Percentiles rank a stretch among this genome's conserved stretches.
Evolutionary conservation across 2,113 vertebrate genomes (phyloP).

Genomic region (Leptosomus discolor): DNA sequence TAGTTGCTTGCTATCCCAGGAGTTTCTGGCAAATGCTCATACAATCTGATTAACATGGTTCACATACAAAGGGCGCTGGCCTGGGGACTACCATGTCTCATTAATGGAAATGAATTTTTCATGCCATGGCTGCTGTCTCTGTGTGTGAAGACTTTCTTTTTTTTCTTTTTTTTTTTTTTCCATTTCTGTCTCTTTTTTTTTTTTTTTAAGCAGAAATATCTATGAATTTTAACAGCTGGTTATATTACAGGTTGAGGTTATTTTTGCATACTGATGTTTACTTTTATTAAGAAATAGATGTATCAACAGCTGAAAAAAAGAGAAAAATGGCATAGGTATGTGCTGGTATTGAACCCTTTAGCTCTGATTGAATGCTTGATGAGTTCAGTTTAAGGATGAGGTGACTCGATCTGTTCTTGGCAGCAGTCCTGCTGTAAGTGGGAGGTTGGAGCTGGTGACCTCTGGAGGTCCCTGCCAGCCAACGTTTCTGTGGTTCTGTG

Average conservation of each 20-base stretch:
- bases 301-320: neutral
- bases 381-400: neutral
- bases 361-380: neutral
- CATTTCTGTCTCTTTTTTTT: neutral
- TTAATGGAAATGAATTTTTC: conserved; percentile 74
- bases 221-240: neutral
- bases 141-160: conserved; percentile 36
- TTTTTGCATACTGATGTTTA: neutral
- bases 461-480: neutral
- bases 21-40: conserved; percentile 65
- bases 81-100: conserved; percentile 61
- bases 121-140: conserved; percentile 27
- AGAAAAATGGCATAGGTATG: neutral
- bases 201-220: neutral
- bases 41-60: conserved; percentile 74
- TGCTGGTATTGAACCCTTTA: neutral
- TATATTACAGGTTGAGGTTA: neutral
- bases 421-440: neutral
- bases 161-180: conserved; percentile 17
- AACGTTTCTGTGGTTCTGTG: neutral
- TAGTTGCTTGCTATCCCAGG: conserved; percentile 56
- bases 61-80: conserved; percentile 62
- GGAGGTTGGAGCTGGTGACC: neutral
- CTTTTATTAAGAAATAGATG: conserved; percentile 24
- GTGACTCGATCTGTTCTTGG: neutral